These are phyloP conservation scores for Drosophila quadrilineata DNA, from an alignment of 1,140 invertebrate genomes.

Conservation along the genomic window DNA sequence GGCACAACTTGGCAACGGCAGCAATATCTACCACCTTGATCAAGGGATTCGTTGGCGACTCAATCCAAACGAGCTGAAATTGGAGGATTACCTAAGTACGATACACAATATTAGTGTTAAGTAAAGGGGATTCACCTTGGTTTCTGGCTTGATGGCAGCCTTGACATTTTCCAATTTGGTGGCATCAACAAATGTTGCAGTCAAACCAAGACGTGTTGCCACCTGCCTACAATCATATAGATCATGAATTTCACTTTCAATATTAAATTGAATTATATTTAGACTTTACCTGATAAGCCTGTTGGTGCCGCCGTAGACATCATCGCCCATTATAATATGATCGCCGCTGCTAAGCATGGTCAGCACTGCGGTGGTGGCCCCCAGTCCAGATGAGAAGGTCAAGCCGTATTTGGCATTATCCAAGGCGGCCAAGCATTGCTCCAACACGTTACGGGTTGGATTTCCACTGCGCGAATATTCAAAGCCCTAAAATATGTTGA, in stretches of 20 bases:
- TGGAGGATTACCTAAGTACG: background rate
- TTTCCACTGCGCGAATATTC: constrained; percentile 98
- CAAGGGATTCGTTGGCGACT: constrained; percentile 98
- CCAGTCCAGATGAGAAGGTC: constrained; percentile 94
- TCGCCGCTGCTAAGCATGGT: constrained; percentile 92
- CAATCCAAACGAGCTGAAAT: constrained; percentile 94
- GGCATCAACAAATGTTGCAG: constrained; percentile 91
- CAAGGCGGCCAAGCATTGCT: constrained; percentile 93
- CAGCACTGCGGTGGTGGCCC: constrained; percentile 89
- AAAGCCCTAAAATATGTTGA: constrained; percentile 86
- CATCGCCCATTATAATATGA: constrained; percentile 95
- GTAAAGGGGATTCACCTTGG: constrained; percentile 83
- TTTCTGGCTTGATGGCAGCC: constrained; percentile 89
- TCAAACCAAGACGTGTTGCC: constrained; percentile 86
- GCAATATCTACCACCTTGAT: constrained; percentile 95
- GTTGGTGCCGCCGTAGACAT: constrained; percentile 97
- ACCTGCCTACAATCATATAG: constrained; percentile 83
- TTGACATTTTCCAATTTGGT: constrained; percentile 86
- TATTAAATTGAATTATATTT: constrained; percentile 3
- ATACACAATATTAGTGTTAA: background rate
- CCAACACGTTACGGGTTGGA: constrained; percentile 94
- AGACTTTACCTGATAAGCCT: constrained; percentile 82
- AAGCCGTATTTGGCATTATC: constrained; percentile 95
- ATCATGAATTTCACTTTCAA: background rate
- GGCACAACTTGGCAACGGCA: constrained; percentile 86